Base-by-base conservation (phyloP, 2,888 invertebrate genomes). In the Andrena dorsata region DNA sequence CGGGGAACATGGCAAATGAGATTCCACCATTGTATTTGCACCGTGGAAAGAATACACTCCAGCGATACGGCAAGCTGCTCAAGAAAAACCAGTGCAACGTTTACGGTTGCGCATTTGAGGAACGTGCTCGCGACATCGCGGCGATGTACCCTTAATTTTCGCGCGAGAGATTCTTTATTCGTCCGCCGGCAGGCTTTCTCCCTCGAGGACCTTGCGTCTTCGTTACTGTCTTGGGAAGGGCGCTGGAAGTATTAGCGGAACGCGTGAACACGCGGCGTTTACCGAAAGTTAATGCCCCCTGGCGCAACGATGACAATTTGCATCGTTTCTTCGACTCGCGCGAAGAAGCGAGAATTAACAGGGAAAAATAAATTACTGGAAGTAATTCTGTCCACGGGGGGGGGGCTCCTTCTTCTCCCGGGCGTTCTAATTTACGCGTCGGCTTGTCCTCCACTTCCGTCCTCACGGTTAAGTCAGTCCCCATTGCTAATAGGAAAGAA, bases 401-500 rank as follows among this genome's bases (percentile, higher is more conserved):
- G 74, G 49, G 75, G 47, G 76, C 72, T 64, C 78, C 68, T 64
- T 83, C 78, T 68, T 81, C 83, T 60, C 47, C 68, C 16, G 64
- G 64, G 58, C 75, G 65, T 73, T 76, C 81, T 88, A 88, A 88
- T 88, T 88, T 88, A 88, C 88, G 83, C 75, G 74, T 70, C 75
- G 68, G 76, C 77, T 58, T 72, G 77, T 76, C 70, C 79, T 74
- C 79, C 64, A 23, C 77, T 82, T 80, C 76, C 69, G 66, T 78
- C 56, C 77, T 58, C 70, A 63, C 83, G 78, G 75, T 60, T 82
- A 81, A 79, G 77, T 76, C 70, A 71, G 87, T 66, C 68, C 41
- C 81, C 85, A 80, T 76, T 71, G 87, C 85, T 87, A 85, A 86
- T 84, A 76, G 76, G 80, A 64, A 75, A 83, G 85, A 85, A 88